Conservation (phyloP, 1,140 invertebrate species). For the Nautilus pompilius region DNA sequence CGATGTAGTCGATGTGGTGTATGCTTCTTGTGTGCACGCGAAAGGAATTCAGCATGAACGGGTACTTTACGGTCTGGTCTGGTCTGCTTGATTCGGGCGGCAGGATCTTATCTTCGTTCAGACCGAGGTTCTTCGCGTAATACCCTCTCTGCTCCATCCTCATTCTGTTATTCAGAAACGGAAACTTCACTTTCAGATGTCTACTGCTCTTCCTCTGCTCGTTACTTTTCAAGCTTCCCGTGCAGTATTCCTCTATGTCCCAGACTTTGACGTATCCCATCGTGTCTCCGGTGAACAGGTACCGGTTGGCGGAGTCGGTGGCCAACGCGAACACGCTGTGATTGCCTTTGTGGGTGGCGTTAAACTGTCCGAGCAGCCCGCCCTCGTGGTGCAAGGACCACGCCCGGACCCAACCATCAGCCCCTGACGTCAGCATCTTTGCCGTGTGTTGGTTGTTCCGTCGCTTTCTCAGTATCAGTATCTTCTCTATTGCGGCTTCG, state of each 20-base stretch:
- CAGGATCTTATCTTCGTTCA: slow-evolving; percentile 14
- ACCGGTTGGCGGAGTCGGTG: slow-evolving; percentile 34
- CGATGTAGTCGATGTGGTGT: slow-evolving; percentile 63
- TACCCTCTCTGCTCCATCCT: slow-evolving; percentile 6
- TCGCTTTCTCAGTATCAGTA: slow-evolving; percentile 43
- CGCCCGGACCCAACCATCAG: slow-evolving; percentile 49
- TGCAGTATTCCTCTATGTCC: slow-evolving; percentile 43
- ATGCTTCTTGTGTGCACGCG: slow-evolving; percentile 64
- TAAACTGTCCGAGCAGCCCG: slow-evolving; percentile 45
- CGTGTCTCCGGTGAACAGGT: slow-evolving; percentile 46
- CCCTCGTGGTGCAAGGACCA: slow-evolving; percentile 49
- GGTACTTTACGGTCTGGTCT: slow-evolving; percentile 48
- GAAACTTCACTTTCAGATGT: slow-evolving; percentile 65
- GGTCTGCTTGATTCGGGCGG: slow-evolving; percentile 31
- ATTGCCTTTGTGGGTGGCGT: slow-evolving; percentile 57
- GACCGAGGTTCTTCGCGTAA: slow-evolving; percentile 6
- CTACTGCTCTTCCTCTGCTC: slow-evolving; percentile 53
- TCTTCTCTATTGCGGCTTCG: slow-evolving; percentile 45
- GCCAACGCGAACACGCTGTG: slow-evolving; percentile 35
- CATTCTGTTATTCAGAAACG: slow-evolving; percentile 57
- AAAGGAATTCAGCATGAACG: slow-evolving; percentile 66
- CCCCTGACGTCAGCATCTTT: slow-evolving; percentile 39
- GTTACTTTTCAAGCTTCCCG: slow-evolving; percentile 20
- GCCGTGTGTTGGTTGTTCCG: slow-evolving; percentile 37
- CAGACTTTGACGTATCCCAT: slow-evolving; percentile 48